phyloP scores from a whole-genome alignment of 2,888 invertebrate species.

The Protodeltote pygarga region DNA sequence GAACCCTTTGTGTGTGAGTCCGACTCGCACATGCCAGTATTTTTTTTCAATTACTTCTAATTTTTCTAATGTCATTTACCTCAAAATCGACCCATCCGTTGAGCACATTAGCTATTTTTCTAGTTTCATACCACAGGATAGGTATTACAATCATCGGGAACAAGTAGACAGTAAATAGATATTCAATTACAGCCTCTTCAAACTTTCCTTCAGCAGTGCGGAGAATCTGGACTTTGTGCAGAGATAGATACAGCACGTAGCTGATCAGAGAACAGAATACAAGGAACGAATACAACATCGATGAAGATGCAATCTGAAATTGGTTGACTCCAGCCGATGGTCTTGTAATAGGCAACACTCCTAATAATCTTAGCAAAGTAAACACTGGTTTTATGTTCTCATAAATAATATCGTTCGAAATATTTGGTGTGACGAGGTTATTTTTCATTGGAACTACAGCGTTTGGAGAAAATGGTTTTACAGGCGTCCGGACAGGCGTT shows the following conservation, averaged over 20 bases:
- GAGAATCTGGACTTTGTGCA: conserved; percentile 88
- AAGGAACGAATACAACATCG: conserved; percentile 87
- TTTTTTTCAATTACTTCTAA: too few species aligned
- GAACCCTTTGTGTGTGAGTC: too few species aligned
- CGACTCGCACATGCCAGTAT: too few species aligned
- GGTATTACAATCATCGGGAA: conserved; percentile 89
- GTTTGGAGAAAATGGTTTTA: conserved; percentile 64
- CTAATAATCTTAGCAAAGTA: conserved; percentile 82
- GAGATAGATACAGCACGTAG: conserved; percentile 88
- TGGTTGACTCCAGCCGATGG: conserved; percentile 78
- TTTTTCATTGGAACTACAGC: conserved; percentile 69
- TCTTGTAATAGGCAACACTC: conserved; percentile 88
- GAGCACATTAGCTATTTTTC: conserved; percentile 87
- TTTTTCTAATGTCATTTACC: too few species aligned
- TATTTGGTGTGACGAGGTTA: conserved; percentile 66
- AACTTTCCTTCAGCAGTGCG: conserved; percentile 89
- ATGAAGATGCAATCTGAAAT: conserved; percentile 81
- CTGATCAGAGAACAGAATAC: conserved; percentile 81
- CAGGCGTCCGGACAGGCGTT: conserved; percentile 70
- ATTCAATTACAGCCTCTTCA: conserved; percentile 92
- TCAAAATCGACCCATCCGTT: conserved; percentile 91
- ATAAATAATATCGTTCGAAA: conserved; percentile 76
- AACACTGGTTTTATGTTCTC: conserved; percentile 83
- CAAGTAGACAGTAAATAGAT: conserved; percentile 91
- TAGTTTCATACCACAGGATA: conserved; percentile 89